A percentile compares a stretch with the other conserved stretches of the same genome.
These are phyloP conservation scores for Eristalis pertinax DNA, from an alignment of 2,888 invertebrate species.

Conservation along the genomic window DNA sequence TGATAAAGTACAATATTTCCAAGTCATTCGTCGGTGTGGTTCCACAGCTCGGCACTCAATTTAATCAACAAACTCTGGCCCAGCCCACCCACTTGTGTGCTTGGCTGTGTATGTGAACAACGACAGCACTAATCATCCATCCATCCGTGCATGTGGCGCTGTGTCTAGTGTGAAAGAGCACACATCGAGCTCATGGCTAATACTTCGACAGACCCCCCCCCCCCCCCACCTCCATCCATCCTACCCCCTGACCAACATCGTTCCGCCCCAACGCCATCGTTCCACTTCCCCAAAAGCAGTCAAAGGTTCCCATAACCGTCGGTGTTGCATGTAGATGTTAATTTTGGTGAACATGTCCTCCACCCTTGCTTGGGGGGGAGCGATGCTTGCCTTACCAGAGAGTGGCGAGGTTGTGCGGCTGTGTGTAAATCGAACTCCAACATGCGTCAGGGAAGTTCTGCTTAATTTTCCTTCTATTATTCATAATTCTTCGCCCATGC, in stretches of 20 bases:
- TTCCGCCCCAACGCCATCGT: background rate
- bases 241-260: background rate
- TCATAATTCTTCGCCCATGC: slow-evolving; percentile 57
- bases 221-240: background rate
- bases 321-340: slow-evolving; percentile 51
- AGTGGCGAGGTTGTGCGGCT: background rate
- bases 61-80: slow-evolving; percentile 59
- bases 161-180: slow-evolving; percentile 55
- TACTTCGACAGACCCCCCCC: slow-evolving; percentile 23
- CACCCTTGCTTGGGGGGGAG: slow-evolving; percentile 21
- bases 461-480: slow-evolving; percentile 69
- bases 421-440: slow-evolving; percentile 22
- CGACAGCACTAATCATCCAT: slow-evolving; percentile 24
- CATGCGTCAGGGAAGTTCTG: slow-evolving; percentile 65
- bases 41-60: slow-evolving; percentile 63
- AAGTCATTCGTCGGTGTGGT: slow-evolving; percentile 40
- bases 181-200: slow-evolving; percentile 57
- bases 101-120: background rate
- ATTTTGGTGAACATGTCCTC: slow-evolving; percentile 62
- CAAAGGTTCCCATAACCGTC: slow-evolving; percentile 51
- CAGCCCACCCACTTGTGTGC: background rate
- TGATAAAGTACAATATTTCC: slow-evolving; percentile 48
- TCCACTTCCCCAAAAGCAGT: slow-evolving; percentile 10
- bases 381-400: background rate
- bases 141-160: slow-evolving; percentile 50